Evolutionary conservation across 2,797 vertebrate genomes (phyloP), one percentile per base, ranked within the genome.

Genomic region (Saxicola maurus): DNA sequence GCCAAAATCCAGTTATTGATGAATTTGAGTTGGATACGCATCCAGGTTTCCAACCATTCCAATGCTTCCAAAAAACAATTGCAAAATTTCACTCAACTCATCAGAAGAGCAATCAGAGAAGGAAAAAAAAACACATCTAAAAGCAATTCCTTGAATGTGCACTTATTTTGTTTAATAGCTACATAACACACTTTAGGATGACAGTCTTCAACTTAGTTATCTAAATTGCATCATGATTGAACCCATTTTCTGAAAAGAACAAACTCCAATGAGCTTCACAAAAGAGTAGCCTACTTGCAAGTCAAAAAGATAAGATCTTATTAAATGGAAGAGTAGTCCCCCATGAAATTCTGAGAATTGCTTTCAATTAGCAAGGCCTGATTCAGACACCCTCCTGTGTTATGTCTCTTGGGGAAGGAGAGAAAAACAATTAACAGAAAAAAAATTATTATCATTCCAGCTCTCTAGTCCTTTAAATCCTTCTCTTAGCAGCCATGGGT

Each of bases 151-250:
- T 92, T 86, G 92, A 69, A 59, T 33, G 73, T 30, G n/a, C 69
- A 68, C 72, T 91, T 90, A 60, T 68, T 88, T 79, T 88, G 60
- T 67, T 94, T 93, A 95, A 91, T 90, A 85, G 93, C 90, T 77
- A 56, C 84, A 73, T 66, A 69, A 78, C 27, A 82, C n/a, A 38
- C 62, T 82, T 88, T 10, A 62, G n/a, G 48, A 85, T 85, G 79
- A 81, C 82, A 92, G 53, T 66, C 43, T 89, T 92, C 79, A 88
- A 69, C 65, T 69, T 80, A 40, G 73, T 92, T 91, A 90, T 82
- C 90, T 90, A 81, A 93, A 92, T 60, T 78, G 59, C 86, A 94
- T 91, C 90, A 66, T 68, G 81, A 92, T 72, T 75, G 66, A 84
- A 56, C 30, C 51, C 68, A 93, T 91, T 87, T 95, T 81, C 69